Percentiles rank a stretch among this genome's conserved stretches.
Conservation (phyloP, 2,797 vertebrate genomes). For the Cryptoblepharus egeriae region DNA sequence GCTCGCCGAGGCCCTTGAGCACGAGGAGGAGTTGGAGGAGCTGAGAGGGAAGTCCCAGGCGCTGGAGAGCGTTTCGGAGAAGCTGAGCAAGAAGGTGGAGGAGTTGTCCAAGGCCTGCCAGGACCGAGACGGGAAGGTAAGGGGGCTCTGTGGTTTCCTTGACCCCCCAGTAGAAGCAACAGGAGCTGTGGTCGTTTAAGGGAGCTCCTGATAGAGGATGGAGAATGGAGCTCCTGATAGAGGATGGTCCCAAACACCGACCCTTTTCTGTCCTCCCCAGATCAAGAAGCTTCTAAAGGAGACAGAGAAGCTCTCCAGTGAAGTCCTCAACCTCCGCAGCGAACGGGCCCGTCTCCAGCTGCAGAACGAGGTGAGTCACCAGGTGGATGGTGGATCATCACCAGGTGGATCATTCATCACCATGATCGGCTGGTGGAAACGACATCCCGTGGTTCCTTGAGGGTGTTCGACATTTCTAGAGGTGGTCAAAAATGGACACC, state of each 20-base stretch:
- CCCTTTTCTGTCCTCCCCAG: constrained; percentile 55
- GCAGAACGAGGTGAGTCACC: constrained; percentile 71
- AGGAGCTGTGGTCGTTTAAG: too few species aligned
- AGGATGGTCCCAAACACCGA: not conserved
- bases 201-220: too few species aligned
- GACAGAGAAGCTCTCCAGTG: constrained; percentile 76
- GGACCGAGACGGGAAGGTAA: constrained; percentile 79
- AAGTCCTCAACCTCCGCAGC: constrained; percentile 67
- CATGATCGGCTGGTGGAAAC: too few species aligned
- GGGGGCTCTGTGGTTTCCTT: constrained; percentile 10
- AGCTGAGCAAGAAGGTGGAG: constrained; percentile 74
- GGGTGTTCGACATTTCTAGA: accelerated
- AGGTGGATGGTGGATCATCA: accelerated
- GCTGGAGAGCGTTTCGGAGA: constrained; percentile 36
- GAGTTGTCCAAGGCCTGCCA: constrained; percentile 74
- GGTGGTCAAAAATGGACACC: too few species aligned
- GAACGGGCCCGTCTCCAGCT: constrained; percentile 61
- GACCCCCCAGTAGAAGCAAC: too few species aligned
- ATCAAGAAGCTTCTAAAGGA: constrained; percentile 83
- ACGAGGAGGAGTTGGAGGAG: constrained; percentile 55
- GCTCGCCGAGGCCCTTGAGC: accelerated
- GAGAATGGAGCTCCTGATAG: too few species aligned
- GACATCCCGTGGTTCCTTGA: accelerated
- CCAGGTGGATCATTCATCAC: too few species aligned
- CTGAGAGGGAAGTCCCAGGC: constrained; percentile 45